Evolutionary conservation across 2,888 invertebrate species (phyloP).

Genomic region (Ferrisia virgata): DNA sequence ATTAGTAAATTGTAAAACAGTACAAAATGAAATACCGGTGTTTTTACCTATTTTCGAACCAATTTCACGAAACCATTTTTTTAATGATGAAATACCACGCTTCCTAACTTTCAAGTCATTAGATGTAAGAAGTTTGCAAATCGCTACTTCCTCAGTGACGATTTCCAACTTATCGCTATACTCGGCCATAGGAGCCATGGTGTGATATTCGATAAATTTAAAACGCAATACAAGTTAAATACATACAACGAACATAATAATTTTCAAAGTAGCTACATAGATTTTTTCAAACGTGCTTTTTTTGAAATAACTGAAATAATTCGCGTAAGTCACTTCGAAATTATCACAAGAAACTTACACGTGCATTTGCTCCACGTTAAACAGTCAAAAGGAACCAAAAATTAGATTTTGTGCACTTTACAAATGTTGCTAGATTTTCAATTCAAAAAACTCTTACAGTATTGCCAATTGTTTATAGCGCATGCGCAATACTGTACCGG

Average conservation of each 20-base stretch:
- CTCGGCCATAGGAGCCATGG: neutral
- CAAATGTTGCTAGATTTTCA: too few species aligned
- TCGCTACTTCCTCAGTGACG: constrained; percentile 36
- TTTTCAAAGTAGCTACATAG: neutral
- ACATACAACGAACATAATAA: neutral
- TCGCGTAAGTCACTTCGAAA: too few species aligned
- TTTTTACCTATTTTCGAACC: neutral
- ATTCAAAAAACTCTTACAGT: too few species aligned
- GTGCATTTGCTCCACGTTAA: too few species aligned
- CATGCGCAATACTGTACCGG: too few species aligned
- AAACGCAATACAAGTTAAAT: too few species aligned
- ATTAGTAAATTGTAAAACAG: neutral
- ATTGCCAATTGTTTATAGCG: too few species aligned
- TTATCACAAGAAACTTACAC: too few species aligned
- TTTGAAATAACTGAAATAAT: neutral
- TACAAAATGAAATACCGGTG: neutral
- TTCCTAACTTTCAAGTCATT: constrained; percentile 46
- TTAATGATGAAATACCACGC: constrained; percentile 42
- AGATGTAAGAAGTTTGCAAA: constrained; percentile 46
- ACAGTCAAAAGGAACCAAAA: too few species aligned
- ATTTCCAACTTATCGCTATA: constrained; percentile 32
- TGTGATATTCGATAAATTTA: neutral
- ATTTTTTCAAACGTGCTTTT: neutral
- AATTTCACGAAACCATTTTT: constrained; percentile 23
- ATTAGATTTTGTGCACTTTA: too few species aligned